Evolutionary conservation across 53 echinoderm and acorn worm species (phyloP).

Genomic region (Echinometra lucunter): DNA sequence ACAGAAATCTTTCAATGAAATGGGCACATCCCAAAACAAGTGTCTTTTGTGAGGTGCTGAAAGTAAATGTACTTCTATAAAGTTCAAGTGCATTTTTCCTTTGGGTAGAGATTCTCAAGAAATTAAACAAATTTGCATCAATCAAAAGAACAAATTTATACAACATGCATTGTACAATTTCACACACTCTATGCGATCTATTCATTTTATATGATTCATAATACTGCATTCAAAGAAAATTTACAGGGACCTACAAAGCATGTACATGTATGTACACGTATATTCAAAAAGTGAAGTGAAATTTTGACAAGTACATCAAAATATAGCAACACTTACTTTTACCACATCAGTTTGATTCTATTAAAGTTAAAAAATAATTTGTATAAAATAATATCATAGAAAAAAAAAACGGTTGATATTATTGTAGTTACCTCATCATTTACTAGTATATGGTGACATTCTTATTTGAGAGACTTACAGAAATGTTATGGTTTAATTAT

Average conservation of each 20-base stretch:
- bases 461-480: not conserved
- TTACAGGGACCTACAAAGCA: not conserved
- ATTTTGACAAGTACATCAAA: not conserved
- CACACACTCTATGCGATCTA: not conserved
- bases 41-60: not conserved
- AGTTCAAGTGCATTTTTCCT: not conserved
- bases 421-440: not conserved
- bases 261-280: no score
- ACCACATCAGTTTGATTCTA: not conserved
- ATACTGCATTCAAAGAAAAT: not conserved
- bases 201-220: not conserved
- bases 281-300: not conserved
- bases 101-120: not conserved
- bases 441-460: not conserved
- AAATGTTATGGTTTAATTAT: not conserved
- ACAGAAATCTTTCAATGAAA: not conserved
- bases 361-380: not conserved
- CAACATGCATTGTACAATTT: not conserved
- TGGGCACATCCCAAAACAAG: not conserved
- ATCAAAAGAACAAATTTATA: not conserved
- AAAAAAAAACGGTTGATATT: not conserved
- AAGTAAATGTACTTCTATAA: not conserved
- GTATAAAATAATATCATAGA: not conserved
- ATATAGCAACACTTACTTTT: not conserved
- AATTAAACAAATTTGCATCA: not conserved